Evolutionary conservation across 2,888 invertebrate genomes (phyloP).

Genomic region (Ichneumoninae sp.): DNA sequence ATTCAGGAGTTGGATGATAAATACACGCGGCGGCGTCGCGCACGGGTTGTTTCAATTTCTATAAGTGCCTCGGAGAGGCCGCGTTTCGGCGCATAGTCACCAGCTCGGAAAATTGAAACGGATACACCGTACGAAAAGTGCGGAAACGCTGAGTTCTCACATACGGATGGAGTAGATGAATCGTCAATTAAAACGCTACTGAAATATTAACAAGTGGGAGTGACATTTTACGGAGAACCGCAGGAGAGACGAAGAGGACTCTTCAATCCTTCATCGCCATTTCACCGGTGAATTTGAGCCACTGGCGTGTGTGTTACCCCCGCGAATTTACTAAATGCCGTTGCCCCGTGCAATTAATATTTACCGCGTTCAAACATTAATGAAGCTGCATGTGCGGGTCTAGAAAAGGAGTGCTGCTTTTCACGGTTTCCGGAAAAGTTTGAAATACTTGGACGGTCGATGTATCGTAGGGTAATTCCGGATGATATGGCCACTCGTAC

Average conservation of each 20-base stretch:
- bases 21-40: neutral
- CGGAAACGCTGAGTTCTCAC: neutral
- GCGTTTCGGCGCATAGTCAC: neutral
- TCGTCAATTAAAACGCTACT: neutral
- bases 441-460: neutral
- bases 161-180: conserved; percentile 1
- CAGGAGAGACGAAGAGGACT: neutral
- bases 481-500: too few relatives aligned
- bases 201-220: neutral
- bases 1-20: neutral
- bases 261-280: conserved; percentile 14
- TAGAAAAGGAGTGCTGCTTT: neutral
- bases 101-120: neutral
- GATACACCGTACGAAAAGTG: neutral
- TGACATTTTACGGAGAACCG: neutral
- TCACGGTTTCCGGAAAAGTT: neutral
- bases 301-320: neutral
- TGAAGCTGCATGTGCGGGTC: neutral
- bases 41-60: conserved; percentile 2
- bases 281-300: neutral
- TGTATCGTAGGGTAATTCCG: too few relatives aligned
- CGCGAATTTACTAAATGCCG: neutral
- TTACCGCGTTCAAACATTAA: conserved; percentile 24
- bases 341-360: conserved; percentile 31
- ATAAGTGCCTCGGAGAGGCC: neutral